Evolutionary conservation across 2,888 invertebrate genomes (phyloP).

Genomic region (Athalia rosae): DNA sequence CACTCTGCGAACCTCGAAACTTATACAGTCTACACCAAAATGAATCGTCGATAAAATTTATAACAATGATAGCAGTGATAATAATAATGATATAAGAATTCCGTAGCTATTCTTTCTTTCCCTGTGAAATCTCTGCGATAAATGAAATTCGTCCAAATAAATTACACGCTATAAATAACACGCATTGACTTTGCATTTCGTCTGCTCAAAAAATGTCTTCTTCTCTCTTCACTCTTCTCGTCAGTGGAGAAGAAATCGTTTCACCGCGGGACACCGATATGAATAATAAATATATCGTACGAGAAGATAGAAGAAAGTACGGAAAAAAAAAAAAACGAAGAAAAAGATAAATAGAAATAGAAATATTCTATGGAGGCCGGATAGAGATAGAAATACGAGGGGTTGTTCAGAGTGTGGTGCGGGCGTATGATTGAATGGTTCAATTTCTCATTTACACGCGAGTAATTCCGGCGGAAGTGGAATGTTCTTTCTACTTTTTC

Average conservation of each 20-base stretch:
- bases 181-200: too few species aligned
- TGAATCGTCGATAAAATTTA: neutral
- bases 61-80: neutral
- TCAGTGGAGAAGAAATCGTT: neutral
- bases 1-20: neutral
- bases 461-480: constrained; percentile 21
- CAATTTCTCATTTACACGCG: constrained; percentile 31
- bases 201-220: too few species aligned
- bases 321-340: neutral
- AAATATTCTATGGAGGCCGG: constrained; percentile 11
- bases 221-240: too few species aligned
- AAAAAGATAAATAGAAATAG: constrained; percentile 2
- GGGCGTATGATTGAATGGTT: constrained; percentile 21
- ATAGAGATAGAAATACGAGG: constrained; percentile 1
- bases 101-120: too few species aligned
- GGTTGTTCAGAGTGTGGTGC: neutral
- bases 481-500: neutral
- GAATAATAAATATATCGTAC: neutral
- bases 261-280: neutral
- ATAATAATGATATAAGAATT: too few species aligned
- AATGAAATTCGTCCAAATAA: too few species aligned
- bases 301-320: neutral
- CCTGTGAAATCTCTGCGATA: too few species aligned
- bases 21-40: neutral
- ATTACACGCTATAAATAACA: too few species aligned